phyloP scores from a whole-genome alignment of 2,113 vertebrate species.

The Notiomystis cincta region DNA sequence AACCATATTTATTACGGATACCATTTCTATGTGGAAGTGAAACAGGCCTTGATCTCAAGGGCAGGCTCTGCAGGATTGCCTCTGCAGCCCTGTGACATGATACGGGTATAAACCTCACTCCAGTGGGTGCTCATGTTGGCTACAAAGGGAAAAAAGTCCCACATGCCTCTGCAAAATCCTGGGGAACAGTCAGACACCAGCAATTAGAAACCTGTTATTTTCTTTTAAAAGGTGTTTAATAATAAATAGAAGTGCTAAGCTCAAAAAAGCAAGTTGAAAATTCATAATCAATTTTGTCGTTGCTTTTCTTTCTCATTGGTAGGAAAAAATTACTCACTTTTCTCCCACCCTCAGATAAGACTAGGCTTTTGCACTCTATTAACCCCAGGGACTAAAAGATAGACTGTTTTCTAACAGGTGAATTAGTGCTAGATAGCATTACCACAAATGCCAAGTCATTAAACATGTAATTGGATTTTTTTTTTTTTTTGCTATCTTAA shows the following conservation, averaged over 20 bases:
- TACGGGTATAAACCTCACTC: background rate
- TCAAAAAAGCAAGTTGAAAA: slow-evolving; percentile 53
- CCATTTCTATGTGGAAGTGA: background rate
- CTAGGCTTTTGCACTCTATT: slow-evolving; percentile 79
- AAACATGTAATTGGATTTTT: slow-evolving; percentile 77
- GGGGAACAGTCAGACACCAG: background rate
- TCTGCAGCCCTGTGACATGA: accelerated
- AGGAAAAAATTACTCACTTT: slow-evolving; percentile 71
- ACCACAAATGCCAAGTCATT: slow-evolving; percentile 81
- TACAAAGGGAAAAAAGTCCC: background rate
- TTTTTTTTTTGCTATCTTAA: slow-evolving; percentile 66
- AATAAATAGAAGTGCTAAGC: slow-evolving; percentile 45
- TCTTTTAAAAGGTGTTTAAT: slow-evolving; percentile 43
- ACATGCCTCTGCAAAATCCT: background rate
- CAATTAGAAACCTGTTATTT: slow-evolving; percentile 46
- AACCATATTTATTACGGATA: background rate
- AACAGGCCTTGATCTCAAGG: background rate
- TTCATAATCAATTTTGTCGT: slow-evolving; percentile 61
- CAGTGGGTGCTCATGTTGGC: background rate
- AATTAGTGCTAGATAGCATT: slow-evolving; percentile 78
- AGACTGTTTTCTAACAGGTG: slow-evolving; percentile 75
- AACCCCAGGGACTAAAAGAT: slow-evolving; percentile 73
- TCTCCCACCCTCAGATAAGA: slow-evolving; percentile 72
- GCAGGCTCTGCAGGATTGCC: accelerated
- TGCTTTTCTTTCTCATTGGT: slow-evolving; percentile 70